These are phyloP conservation scores for Enteromius thamalakanensis DNA, from an alignment of 2,797 vertebrate species.

Conservation along the genomic window DNA sequence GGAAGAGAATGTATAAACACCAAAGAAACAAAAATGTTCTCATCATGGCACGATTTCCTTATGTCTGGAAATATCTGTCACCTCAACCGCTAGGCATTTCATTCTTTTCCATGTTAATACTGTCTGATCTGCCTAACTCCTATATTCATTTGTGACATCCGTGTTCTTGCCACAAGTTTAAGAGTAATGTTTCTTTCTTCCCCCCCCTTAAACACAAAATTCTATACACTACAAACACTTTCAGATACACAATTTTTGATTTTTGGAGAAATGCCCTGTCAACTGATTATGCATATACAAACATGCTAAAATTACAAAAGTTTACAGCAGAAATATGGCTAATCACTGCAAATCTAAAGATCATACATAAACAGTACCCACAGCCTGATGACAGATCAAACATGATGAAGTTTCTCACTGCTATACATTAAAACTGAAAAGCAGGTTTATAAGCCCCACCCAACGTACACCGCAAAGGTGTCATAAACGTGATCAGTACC, in stretches of 20 bases:
- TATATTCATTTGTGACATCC: background rate
- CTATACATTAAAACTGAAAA: background rate
- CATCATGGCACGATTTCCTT: constrained; percentile 15
- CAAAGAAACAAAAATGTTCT: constrained; percentile 30
- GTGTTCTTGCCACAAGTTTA: background rate
- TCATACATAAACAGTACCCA: background rate
- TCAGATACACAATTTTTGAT: background rate
- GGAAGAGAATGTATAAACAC: constrained; percentile 22
- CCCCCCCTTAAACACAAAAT: background rate
- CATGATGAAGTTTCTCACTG: background rate
- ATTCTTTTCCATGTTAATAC: background rate
- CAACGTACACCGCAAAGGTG: background rate
- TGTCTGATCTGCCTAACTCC: background rate
- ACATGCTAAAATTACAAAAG: background rate
- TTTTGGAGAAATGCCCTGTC: background rate
- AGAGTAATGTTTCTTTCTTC: background rate
- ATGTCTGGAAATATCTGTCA: constrained; percentile 6
- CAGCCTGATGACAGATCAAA: constrained; percentile 1
- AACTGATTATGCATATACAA: background rate
- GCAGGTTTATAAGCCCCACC: background rate
- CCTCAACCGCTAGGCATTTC: background rate
- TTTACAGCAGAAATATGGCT: background rate
- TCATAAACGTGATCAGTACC: background rate
- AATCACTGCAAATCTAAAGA: background rate
- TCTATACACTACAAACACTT: background rate